These are phyloP conservation scores for Corapipo altera DNA, from an alignment of 2,113 vertebrate genomes.

Conservation along the genomic window DNA sequence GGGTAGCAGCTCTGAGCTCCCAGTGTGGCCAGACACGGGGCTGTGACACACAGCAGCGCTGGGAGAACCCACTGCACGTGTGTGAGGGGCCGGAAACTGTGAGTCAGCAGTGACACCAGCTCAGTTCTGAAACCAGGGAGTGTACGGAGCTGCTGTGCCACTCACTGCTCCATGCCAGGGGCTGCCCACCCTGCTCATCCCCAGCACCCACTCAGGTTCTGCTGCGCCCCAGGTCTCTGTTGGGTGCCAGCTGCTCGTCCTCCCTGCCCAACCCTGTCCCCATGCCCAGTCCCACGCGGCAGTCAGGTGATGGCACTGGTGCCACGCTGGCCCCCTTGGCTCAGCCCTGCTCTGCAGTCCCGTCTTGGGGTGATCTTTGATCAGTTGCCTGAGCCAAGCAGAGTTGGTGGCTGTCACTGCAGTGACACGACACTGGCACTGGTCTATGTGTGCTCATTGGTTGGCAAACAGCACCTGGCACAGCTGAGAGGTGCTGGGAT, in stretches of 20 bases:
- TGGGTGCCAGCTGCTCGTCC: not conserved
- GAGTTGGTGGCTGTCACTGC: not conserved
- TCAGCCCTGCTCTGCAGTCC: not conserved
- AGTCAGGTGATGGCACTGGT: not conserved
- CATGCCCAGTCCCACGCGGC: not conserved
- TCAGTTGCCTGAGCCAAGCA: not conserved
- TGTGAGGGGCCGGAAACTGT: not conserved
- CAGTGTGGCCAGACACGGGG: rapidly evolving
- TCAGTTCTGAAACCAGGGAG: rapidly evolving
- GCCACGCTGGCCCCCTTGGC: not conserved
- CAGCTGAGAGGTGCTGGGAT: not conserved
- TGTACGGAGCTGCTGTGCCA: not conserved
- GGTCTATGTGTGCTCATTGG: rapidly evolving
- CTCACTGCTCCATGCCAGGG: rapidly evolving
- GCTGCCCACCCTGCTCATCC: rapidly evolving
- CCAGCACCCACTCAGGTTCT: rapidly evolving
- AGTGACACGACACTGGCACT: rapidly evolving
- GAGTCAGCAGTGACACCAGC: not conserved
- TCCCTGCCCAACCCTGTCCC: not conserved
- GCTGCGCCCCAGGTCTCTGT: not conserved
- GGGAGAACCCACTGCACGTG: not conserved
- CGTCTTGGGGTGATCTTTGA: not conserved
- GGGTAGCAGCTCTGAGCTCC: not conserved
- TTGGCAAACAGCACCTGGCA: not conserved
- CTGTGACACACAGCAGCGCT: not conserved